These are phyloP conservation scores for Ditylenchus weischeri DNA, from an alignment of 2,888 invertebrate species.

Conservation along the genomic window DNA sequence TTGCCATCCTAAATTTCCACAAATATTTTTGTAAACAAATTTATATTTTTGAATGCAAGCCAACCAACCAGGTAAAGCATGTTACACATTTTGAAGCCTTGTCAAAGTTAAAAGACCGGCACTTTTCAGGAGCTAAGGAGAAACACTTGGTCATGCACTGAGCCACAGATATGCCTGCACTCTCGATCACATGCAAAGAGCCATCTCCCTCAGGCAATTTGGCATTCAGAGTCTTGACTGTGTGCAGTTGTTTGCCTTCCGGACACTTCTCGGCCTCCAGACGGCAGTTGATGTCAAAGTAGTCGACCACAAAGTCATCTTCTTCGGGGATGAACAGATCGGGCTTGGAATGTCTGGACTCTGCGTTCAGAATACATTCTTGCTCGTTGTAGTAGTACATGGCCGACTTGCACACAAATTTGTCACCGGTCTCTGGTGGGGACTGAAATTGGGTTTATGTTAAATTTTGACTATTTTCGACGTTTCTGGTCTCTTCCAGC, in stretches of 20 bases:
- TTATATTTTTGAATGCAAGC: too few species aligned
- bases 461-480: too few species aligned
- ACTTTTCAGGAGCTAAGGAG: constrained; percentile 36
- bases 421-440: constrained; percentile 58
- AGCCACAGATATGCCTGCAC: constrained; percentile 39
- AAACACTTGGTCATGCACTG: constrained; percentile 42
- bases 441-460: constrained; percentile 38
- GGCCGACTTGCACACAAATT: constrained; percentile 58
- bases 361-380: constrained; percentile 59
- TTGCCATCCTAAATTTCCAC: constrained; percentile 39
- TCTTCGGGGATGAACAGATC: constrained; percentile 58
- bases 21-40: too few species aligned
- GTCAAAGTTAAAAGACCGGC: constrained; percentile 58
- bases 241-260: constrained; percentile 42
- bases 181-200: constrained; percentile 53
- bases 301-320: constrained; percentile 50
- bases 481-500: too few species aligned
- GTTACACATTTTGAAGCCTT: constrained; percentile 50
- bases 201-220: constrained; percentile 56
- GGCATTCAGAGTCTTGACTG: constrained; percentile 54
- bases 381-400: constrained; percentile 60
- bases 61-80: constrained; percentile 44
- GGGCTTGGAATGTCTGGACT: constrained; percentile 53
- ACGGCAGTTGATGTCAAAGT: constrained; percentile 58
- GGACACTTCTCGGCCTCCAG: constrained; percentile 53